Conservation (phyloP, 2,888 invertebrate species). For the Rhagonycha lutea region DNA sequence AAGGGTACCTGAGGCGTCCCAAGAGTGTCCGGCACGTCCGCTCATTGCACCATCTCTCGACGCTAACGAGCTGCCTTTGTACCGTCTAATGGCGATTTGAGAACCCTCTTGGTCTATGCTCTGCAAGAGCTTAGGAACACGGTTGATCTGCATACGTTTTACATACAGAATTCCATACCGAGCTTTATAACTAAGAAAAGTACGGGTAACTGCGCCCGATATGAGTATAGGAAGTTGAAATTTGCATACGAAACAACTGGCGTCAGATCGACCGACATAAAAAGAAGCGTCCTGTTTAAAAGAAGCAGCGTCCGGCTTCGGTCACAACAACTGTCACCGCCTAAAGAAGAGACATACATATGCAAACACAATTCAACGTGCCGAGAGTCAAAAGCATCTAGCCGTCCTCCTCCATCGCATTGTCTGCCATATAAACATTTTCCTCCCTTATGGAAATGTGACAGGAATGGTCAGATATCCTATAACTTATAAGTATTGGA, state of each 20-base stretch:
- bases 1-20: slow-evolving; percentile 52
- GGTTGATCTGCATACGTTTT: slow-evolving; percentile 41
- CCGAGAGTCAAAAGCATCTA: slow-evolving; percentile 22
- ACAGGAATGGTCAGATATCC: slow-evolving; percentile 38
- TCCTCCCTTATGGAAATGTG: slow-evolving; percentile 35
- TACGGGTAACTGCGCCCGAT: slow-evolving; percentile 33
- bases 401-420: slow-evolving; percentile 25
- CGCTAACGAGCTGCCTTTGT: slow-evolving; percentile 54
- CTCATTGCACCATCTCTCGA: slow-evolving; percentile 43
- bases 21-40: slow-evolving; percentile 48
- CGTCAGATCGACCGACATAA: slow-evolving; percentile 54
- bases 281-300: slow-evolving; percentile 46
- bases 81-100: slow-evolving; percentile 51
- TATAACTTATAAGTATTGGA: slow-evolving; percentile 52
- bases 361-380: slow-evolving; percentile 34
- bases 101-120: slow-evolving; percentile 41
- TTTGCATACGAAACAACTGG: slow-evolving; percentile 51
- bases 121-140: slow-evolving; percentile 15
- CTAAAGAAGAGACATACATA: slow-evolving; percentile 40
- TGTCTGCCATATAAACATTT: slow-evolving; percentile 26
- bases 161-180: slow-evolving; percentile 40
- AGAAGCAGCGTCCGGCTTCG: slow-evolving; percentile 32
- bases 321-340: slow-evolving; percentile 52
- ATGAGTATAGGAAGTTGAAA: slow-evolving; percentile 39
- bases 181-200: slow-evolving; percentile 36